A percentile compares a stretch with the other conserved stretches of the same genome.
These are phyloP conservation scores for Drosophila baimaii DNA, from an alignment of 1,140 invertebrate genomes.

Conservation along the genomic window DNA sequence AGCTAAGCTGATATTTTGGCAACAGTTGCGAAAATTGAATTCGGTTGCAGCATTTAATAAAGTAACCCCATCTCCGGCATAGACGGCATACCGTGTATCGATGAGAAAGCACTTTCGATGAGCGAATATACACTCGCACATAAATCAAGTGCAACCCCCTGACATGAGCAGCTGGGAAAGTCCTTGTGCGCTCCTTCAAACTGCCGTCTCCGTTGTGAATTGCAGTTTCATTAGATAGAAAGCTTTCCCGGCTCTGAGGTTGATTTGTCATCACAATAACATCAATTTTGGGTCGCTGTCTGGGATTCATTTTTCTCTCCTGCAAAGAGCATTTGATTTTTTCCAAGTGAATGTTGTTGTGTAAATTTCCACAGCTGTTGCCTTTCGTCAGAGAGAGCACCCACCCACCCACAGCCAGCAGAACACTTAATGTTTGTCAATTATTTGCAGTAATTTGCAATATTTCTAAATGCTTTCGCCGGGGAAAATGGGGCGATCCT, in stretches of 20 bases:
- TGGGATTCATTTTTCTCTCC: constrained; percentile 49
- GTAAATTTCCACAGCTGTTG: constrained; percentile 56
- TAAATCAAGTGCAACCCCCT: constrained; percentile 72
- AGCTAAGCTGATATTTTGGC: constrained; percentile 62
- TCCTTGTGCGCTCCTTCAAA: too few relatives aligned
- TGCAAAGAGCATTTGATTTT: constrained; percentile 49
- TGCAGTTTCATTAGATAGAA: constrained; percentile 75
- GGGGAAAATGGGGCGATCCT: constrained; percentile 39
- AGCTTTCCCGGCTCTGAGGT: constrained; percentile 60
- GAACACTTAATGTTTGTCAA: constrained; percentile 79
- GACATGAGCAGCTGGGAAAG: constrained; percentile 16
- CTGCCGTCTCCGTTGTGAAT: constrained; percentile 38
- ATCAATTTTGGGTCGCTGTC: constrained; percentile 41
- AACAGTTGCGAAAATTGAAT: constrained; percentile 80
- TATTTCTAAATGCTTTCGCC: constrained; percentile 74
- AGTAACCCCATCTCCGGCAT: too few relatives aligned
- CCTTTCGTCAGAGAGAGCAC: constrained; percentile 18
- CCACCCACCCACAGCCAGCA: constrained; percentile 2
- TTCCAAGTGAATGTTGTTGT: constrained; percentile 26
- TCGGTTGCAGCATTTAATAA: constrained; percentile 66
- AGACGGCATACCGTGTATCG: too few relatives aligned
- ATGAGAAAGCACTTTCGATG: constrained; percentile 70
- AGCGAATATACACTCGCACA: constrained; percentile 25
- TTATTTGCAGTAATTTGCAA: constrained; percentile 83
- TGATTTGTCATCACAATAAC: constrained; percentile 58